Conservation (phyloP, 2,113 vertebrate species). For the Mesembrinibis cayennensis region DNA sequence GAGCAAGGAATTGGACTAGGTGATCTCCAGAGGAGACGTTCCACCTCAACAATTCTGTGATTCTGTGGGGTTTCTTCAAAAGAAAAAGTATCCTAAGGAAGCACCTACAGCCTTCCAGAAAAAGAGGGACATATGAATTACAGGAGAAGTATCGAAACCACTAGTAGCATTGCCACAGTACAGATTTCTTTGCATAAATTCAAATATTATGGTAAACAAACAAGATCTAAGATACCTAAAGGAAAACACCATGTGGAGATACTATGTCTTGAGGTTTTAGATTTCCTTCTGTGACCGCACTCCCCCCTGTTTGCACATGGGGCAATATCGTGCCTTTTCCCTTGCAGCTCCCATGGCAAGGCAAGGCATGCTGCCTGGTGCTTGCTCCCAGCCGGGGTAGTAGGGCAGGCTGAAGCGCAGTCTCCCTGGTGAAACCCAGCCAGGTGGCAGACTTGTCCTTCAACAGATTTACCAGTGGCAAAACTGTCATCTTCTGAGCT, state of each 20-base stretch:
- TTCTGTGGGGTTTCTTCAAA: neutral
- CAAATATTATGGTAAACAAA: neutral
- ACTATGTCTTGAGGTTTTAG: neutral
- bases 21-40: neutral
- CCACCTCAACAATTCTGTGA: neutral
- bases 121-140: neutral
- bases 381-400: neutral
- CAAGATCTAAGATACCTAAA: neutral
- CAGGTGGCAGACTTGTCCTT: neutral
- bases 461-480: neutral
- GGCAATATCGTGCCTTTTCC: neutral
- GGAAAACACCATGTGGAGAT: neutral
- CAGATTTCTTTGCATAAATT: neutral
- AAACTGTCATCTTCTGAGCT: rapidly evolving
- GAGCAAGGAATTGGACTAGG: neutral
- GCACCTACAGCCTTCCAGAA: neutral
- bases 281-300: neutral
- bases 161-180: too few relatives aligned
- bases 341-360: neutral
- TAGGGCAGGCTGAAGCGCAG: neutral
- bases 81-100: neutral
- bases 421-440: neutral
- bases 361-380: neutral
- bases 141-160: neutral
- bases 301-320: rapidly evolving